Base-by-base conservation (phyloP, 2,888 invertebrate species). In the Tuta absoluta region DNA sequence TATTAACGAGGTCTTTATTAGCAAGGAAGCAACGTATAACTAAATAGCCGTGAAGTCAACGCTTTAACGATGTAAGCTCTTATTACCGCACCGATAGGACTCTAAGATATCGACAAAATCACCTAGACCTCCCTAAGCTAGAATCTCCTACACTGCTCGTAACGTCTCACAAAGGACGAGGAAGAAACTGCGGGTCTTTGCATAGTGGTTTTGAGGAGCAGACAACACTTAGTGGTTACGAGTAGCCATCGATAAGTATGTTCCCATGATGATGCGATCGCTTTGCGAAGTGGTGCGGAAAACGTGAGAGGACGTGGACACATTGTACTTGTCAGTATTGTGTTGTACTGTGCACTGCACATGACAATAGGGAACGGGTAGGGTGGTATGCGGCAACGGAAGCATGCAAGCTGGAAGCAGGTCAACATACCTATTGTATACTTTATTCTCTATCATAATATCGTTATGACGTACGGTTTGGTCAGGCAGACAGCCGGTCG, bases 251-350 rank as follows among this genome's bases (percentile, higher is more conserved):
- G 68, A 66, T 64, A 65, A 62, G 56, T 24, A 66, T 53, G 62
- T 72, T 69, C 68, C 66, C 69, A 71, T 65, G 68, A 62, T 49
- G 63, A 48, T 56, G 60, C 48, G 41, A 65, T 68, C 62, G 66
- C 68, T 72, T 73, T 71, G 65, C 66, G 63, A 72, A 71, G 64
- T 68, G 68, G 65, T 64, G 70, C 68, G 72, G 67, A 73, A 71
- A 71, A 68, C 67, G 68, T 71, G 69, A 68, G 63, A 69, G 69
- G 69, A 69, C 64, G 68, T 65, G 37, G 48, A 61, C 59, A 38
- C 57, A 37, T 57, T 37, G 57, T 37, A 57, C 57, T 37, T 57
- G 53, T 1, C 10, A 19, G 56, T n/a, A 28, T 28, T 23, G 17
- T 53, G 53, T 48, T 5, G 17, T 49, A 49, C 21, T 33, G 33